phyloP scores from a whole-genome alignment of 2,113 vertebrate genomes.

The Sporophila hypoxantha region DNA sequence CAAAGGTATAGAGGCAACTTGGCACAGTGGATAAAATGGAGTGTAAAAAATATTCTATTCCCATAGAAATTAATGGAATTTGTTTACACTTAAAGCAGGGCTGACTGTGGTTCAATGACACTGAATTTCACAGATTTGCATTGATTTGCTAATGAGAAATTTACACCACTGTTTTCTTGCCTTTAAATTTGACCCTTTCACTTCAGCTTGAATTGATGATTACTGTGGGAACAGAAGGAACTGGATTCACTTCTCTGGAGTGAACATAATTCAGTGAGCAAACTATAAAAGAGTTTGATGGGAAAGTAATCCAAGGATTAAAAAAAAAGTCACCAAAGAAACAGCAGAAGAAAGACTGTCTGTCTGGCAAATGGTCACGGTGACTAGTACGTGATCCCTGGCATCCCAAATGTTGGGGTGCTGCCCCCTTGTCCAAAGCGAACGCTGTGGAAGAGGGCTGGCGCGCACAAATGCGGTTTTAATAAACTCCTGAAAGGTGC shows the following conservation, averaged over 20 bases:
- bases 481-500: not conserved
- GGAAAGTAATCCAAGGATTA: constrained; percentile 31
- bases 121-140: constrained; percentile 27
- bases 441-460: not conserved
- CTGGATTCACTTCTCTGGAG: constrained; percentile 12
- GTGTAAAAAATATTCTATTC: not conserved
- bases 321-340: not conserved
- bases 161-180: constrained; percentile 32
- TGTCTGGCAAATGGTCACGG: not conserved
- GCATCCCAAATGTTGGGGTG: not conserved
- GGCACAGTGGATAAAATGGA: not conserved
- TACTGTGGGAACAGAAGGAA: constrained; percentile 46
- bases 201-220: constrained; percentile 38
- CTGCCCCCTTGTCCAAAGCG: not conserved
- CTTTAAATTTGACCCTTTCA: constrained; percentile 36
- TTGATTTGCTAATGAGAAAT: constrained; percentile 41
- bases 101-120: constrained; percentile 1
- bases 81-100: not conserved
- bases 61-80: not conserved
- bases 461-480: not conserved
- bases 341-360: not conserved
- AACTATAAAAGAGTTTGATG: constrained; percentile 30
- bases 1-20: not conserved
- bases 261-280: constrained; percentile 44
- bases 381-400: not conserved